Conservation (phyloP, 35 echinoderm and acorn worm genomes). For the Acanthaster planci region DNA sequence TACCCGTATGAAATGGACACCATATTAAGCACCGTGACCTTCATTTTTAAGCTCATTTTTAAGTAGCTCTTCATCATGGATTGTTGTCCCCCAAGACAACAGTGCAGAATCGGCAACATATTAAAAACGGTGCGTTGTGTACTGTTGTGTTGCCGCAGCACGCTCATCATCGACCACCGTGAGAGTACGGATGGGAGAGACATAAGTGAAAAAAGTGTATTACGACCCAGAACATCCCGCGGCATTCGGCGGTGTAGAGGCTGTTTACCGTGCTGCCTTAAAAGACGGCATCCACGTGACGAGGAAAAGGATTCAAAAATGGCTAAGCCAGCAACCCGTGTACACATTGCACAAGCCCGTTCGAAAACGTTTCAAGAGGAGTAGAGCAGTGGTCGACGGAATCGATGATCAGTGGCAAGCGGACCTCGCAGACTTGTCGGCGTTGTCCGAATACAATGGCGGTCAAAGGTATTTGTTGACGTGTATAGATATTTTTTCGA, state of each 20-base stretch:
- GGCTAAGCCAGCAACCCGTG: constrained; percentile 49
- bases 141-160: no score
- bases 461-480: constrained; percentile 44
- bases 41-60: no score
- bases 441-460: constrained; percentile 34
- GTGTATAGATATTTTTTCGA: constrained; percentile 65
- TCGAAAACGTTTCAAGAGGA: constrained; percentile 47
- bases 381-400: constrained; percentile 33
- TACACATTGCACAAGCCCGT: constrained; percentile 63
- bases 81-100: no score
- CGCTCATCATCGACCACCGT: no score
- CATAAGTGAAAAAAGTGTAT: constrained; percentile 25
- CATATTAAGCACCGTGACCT: no score
- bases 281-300: background rate
- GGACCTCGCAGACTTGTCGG: constrained; percentile 41
- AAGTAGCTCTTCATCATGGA: no score
- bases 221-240: constrained; percentile 39
- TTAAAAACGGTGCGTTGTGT: no score
- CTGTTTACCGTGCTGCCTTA: constrained; percentile 5
- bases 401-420: constrained; percentile 65
- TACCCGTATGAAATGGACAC: no score
- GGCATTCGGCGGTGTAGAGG: no score
- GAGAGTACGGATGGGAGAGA: no score
- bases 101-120: no score
- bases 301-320: constrained; percentile 13